A percentile compares a stretch with the other conserved stretches of the same genome.
Conservation (phyloP, 2,797 vertebrate genomes). For the Pseudomugil tenellus region DNA sequence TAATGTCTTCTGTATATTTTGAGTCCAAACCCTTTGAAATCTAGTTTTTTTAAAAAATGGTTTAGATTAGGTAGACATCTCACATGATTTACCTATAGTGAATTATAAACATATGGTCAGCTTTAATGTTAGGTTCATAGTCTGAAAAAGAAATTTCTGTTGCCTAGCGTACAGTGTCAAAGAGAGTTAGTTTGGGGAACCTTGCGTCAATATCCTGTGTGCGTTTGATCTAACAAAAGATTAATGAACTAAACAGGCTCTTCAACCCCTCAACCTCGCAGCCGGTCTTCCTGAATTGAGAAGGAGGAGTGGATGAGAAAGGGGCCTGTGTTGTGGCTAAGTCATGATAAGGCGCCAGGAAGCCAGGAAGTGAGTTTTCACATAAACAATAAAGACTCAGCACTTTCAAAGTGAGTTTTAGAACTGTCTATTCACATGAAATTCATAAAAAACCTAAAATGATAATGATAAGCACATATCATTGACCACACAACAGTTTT, state of each 20-base stretch:
- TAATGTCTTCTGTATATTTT: too few relatives aligned
- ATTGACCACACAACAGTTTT: background rate
- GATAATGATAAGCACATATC: conserved; percentile 17
- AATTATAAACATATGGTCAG: background rate
- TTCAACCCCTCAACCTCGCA: conserved; percentile 34
- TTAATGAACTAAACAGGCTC: conserved; percentile 40
- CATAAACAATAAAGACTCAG: conserved; percentile 64
- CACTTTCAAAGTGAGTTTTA: conserved; percentile 41
- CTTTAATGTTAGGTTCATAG: background rate
- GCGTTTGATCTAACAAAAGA: conserved; percentile 18
- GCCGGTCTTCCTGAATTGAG: conserved; percentile 44
- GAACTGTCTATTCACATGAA: conserved; percentile 41
- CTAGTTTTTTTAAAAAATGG: too few relatives aligned
- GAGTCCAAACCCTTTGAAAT: too few relatives aligned
- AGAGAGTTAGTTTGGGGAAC: background rate
- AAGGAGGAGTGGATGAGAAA: conserved; percentile 37
- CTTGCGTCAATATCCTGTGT: background rate
- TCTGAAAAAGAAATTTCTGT: background rate
- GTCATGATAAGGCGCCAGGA: conserved; percentile 71
- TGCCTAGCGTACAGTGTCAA: conserved; percentile 4
- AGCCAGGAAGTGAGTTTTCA: conserved; percentile 63
- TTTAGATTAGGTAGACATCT: too few relatives aligned
- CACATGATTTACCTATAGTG: too few relatives aligned
- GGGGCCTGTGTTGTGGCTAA: conserved; percentile 64
- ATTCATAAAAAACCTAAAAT: conserved; percentile 18